Evolutionary conservation across 2,888 invertebrate species (phyloP).

Genomic region (Globia sparganii): DNA sequence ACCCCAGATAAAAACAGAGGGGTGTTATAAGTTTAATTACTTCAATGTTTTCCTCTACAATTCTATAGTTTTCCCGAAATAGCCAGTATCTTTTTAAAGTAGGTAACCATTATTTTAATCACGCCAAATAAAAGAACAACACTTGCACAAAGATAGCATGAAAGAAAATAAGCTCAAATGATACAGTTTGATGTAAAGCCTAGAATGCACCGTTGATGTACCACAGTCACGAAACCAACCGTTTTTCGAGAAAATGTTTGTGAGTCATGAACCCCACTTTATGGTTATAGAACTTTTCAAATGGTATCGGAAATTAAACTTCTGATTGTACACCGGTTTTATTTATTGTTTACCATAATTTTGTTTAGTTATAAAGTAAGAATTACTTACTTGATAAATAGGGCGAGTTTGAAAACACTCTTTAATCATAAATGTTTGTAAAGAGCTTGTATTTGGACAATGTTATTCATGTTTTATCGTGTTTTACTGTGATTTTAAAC

Average conservation of each 20-base stretch:
- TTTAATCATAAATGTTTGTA: constrained; percentile 30
- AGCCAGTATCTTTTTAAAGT: neutral
- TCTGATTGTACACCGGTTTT: constrained; percentile 50
- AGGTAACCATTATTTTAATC: constrained; percentile 31
- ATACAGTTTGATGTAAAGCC: constrained; percentile 50
- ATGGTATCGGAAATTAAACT: constrained; percentile 51
- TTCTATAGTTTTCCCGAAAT: neutral
- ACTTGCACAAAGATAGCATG: constrained; percentile 46
- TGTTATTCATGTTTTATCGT: neutral
- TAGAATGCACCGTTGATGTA: constrained; percentile 44
- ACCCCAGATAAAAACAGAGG: no score
- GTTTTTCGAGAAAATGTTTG: constrained; percentile 51
- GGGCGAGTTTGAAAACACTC: constrained; percentile 36
- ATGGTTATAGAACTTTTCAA: constrained; percentile 48
- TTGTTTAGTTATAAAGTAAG: constrained; percentile 28
- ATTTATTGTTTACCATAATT: constrained; percentile 53
- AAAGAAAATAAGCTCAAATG: constrained; percentile 51
- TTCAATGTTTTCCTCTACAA: neutral
- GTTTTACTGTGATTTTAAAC: constrained; percentile 1
- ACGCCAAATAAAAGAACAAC: constrained; percentile 2
- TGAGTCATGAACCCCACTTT: constrained; percentile 54
- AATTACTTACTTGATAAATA: constrained; percentile 45
- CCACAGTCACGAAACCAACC: constrained; percentile 50
- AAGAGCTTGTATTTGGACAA: constrained; percentile 11
- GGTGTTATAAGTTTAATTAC: no score